Percentiles rank a stretch among this genome's conserved stretches.
These are phyloP conservation scores for Channallabes apus DNA, from an alignment of 2,797 vertebrate genomes.

Conservation along the genomic window DNA sequence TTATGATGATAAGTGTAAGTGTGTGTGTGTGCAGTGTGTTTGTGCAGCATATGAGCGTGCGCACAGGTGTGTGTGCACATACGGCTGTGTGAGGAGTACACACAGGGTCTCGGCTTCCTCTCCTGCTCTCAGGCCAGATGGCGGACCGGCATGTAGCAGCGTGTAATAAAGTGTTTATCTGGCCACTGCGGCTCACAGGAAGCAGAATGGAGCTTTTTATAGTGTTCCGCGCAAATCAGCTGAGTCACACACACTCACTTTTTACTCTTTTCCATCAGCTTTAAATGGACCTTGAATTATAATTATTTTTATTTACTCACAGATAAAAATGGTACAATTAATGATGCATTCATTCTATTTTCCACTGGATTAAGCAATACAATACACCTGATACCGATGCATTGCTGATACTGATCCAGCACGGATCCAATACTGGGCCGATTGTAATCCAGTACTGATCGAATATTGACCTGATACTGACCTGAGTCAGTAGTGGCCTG, in stretches of 20 bases:
- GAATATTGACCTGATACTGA: background rate
- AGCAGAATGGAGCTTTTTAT: slow-evolving; percentile 62
- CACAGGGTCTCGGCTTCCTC: slow-evolving; percentile 48
- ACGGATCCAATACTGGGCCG: background rate
- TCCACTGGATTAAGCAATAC: background rate
- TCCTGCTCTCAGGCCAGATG: slow-evolving; percentile 57
- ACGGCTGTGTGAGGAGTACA: slow-evolving; percentile 33
- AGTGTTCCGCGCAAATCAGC: slow-evolving; percentile 54
- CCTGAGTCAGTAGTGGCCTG: background rate
- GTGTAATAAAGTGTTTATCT: slow-evolving; percentile 65
- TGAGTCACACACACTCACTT: slow-evolving; percentile 57
- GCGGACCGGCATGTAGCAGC: slow-evolving; percentile 52
- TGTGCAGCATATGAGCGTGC: no score
- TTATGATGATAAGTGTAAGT: background rate
- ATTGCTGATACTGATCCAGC: background rate
- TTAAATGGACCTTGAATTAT: slow-evolving; percentile 22
- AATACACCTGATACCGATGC: background rate
- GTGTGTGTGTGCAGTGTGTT: background rate
- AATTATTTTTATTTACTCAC: background rate
- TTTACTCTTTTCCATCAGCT: slow-evolving; percentile 31
- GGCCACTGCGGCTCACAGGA: slow-evolving; percentile 59
- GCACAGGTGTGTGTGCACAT: background rate
- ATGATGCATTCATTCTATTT: background rate
- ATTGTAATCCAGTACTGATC: background rate
- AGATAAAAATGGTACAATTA: background rate